Evolutionary conservation across 1,140 invertebrate genomes (phyloP).

Genomic region (Drusus annulatus): DNA sequence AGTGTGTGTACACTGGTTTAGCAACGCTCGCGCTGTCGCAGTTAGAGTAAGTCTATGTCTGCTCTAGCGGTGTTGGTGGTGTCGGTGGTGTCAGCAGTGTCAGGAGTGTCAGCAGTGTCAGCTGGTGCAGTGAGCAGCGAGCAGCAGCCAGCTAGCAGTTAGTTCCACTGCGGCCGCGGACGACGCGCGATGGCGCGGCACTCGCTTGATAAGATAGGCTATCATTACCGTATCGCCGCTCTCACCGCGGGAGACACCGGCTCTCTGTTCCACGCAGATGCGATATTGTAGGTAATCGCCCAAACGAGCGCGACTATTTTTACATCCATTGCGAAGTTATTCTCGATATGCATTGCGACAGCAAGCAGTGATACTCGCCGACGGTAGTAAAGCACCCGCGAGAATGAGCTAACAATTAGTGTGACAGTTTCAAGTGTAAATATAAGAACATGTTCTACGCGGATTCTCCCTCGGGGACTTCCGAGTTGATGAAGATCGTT

Average conservation of each 20-base stretch:
- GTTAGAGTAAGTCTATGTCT: background rate
- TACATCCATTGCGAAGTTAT: conserved; percentile 32
- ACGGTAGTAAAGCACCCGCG: background rate
- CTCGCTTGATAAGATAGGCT: conserved; percentile 29
- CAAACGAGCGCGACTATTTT: conserved; percentile 32
- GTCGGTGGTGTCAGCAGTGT: too few relatives aligned
- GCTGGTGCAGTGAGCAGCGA: too few relatives aligned
- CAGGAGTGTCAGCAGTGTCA: background rate
- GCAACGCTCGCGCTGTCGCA: background rate
- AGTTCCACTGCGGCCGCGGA: background rate
- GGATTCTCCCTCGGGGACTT: background rate
- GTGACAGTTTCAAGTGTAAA: background rate
- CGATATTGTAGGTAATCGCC: conserved; percentile 34
- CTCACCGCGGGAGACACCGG: conserved; percentile 4
- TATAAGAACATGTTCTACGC: conserved; percentile 8
- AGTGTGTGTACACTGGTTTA: background rate
- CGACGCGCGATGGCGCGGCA: conserved; percentile 18
- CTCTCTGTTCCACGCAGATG: conserved; percentile 5
- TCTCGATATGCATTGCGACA: conserved; percentile 25
- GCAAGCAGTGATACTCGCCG: background rate
- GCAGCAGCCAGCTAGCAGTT: too few relatives aligned
- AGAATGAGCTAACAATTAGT: conserved; percentile 7
- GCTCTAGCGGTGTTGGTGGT: too few relatives aligned
- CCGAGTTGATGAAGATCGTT: conserved; percentile 32
- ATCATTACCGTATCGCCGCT: conserved; percentile 13